phyloP scores from a whole-genome alignment of 2,888 invertebrate genomes.

The Oscheius myriophilus region DNA sequence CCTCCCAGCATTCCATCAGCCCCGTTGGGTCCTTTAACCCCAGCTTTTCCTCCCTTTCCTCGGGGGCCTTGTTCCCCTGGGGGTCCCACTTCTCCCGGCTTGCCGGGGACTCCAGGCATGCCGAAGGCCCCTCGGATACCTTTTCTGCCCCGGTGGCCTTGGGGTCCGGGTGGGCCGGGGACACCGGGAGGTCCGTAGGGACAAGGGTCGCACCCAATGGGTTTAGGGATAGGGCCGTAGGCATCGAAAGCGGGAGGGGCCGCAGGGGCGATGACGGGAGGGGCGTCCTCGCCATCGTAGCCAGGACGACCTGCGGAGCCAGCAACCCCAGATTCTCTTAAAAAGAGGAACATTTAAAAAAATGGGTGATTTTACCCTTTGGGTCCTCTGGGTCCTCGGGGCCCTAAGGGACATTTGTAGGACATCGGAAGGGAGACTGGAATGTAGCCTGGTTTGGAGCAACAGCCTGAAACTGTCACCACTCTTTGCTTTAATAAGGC shows the following conservation, averaged over 20 bases:
- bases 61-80: constrained; percentile 37
- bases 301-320: constrained; percentile 29
- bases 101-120: constrained; percentile 37
- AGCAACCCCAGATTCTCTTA: constrained; percentile 20
- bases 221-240: constrained; percentile 7
- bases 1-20: constrained; percentile 19
- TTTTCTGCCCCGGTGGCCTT: constrained; percentile 36
- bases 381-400: constrained; percentile 24
- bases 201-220: constrained; percentile 17
- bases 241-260: background rate
- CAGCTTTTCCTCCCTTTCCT: constrained; percentile 39
- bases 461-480: constrained; percentile 28
- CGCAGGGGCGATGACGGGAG: constrained; percentile 1
- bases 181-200: constrained; percentile 23
- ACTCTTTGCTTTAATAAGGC: background rate
- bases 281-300: constrained; percentile 29
- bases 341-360: background rate
- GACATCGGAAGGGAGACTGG: constrained; percentile 20
- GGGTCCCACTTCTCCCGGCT: constrained; percentile 34
- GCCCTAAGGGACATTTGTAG: constrained; percentile 27
- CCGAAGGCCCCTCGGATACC: constrained; percentile 43
- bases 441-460: constrained; percentile 15
- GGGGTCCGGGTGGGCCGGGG: constrained; percentile 28
- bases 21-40: constrained; percentile 22
- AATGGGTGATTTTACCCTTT: constrained; percentile 10